phyloP scores from a whole-genome alignment of 2,113 vertebrate species.

The Lamprologus speciosus region DNA sequence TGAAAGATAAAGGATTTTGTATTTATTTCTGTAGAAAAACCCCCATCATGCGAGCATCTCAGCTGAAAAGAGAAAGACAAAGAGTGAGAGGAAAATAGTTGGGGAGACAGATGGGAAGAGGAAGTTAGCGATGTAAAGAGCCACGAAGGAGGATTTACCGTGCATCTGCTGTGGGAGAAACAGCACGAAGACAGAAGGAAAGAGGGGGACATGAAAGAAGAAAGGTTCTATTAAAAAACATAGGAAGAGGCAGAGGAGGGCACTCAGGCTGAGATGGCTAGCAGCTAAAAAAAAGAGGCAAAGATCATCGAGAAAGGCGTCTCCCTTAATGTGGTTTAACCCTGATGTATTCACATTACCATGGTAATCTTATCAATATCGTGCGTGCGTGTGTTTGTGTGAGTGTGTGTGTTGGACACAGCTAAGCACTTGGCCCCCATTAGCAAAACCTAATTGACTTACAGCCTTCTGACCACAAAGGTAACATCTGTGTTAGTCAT shows the following conservation, averaged over 20 bases:
- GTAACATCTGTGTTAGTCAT: slow-evolving; percentile 61
- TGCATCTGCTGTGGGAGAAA: slow-evolving; percentile 21
- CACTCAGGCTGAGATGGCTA: slow-evolving; percentile 10
- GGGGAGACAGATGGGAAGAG: slow-evolving; percentile 31
- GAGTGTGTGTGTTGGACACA: not conserved
- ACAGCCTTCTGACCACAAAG: slow-evolving; percentile 56
- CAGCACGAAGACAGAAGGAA: not conserved
- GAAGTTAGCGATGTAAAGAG: slow-evolving; percentile 19
- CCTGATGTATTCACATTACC: slow-evolving; percentile 51
- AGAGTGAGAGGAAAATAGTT: not conserved
- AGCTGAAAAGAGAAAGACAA: not conserved
- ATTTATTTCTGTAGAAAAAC: not conserved
- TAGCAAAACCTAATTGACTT: slow-evolving; percentile 60
- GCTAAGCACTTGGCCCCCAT: slow-evolving; percentile 46
- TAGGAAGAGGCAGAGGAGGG: not conserved
- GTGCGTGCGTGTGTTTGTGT: not conserved
- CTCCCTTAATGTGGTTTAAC: slow-evolving; percentile 39
- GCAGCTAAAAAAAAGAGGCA: not conserved
- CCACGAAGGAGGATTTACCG: slow-evolving; percentile 3
- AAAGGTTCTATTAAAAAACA: slow-evolving; percentile 9
- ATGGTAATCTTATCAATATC: slow-evolving; percentile 56
- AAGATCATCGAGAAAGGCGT: slow-evolving; percentile 22
- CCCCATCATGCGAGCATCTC: not conserved
- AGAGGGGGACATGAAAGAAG: not conserved
- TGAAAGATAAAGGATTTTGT: not conserved